These are phyloP conservation scores for Chymomyza procnemis DNA, from an alignment of 2,888 invertebrate species.

Conservation along the genomic window DNA sequence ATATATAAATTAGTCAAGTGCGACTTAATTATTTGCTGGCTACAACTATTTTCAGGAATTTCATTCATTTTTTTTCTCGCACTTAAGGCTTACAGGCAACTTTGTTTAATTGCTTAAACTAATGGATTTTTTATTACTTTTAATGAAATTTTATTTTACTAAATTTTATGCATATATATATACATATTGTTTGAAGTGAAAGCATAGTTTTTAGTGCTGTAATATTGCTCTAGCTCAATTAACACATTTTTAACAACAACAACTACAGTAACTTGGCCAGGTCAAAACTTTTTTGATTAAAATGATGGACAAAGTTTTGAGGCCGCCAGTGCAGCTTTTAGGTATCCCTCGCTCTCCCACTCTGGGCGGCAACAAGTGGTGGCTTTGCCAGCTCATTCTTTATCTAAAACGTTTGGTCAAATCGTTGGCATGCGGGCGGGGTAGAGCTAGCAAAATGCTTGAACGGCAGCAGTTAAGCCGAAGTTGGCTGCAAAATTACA, in stretches of 20 bases:
- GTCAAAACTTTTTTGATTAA: constrained; percentile 63
- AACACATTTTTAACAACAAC: constrained; percentile 56
- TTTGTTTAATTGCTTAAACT: not conserved
- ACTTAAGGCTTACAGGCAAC: not conserved
- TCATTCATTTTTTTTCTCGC: not conserved
- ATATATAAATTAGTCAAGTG: not conserved
- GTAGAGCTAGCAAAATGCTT: not conserved
- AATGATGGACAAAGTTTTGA: constrained; percentile 58
- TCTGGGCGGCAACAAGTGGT: constrained; percentile 4
- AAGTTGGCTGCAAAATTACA: constrained; percentile 22
- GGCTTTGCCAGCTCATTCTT: not conserved
- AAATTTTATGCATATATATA: constrained; percentile 30
- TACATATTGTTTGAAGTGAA: constrained; percentile 26
- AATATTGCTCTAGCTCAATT: constrained; percentile 65
- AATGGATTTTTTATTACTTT: not conserved
- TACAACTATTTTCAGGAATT: not conserved
- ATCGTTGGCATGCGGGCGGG: too few relatives aligned
- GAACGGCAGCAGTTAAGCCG: constrained; percentile 3
- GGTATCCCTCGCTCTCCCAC: constrained; percentile 30
- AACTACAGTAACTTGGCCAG: constrained; percentile 23
- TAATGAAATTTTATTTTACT: not conserved
- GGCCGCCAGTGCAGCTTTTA: constrained; percentile 25
- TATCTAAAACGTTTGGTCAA: too few relatives aligned
- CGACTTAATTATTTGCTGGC: not conserved
- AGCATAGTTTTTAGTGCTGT: not conserved